Evolutionary conservation across 2,888 invertebrate species (phyloP).

Genomic region (Disparrhopalites patrizii): DNA sequence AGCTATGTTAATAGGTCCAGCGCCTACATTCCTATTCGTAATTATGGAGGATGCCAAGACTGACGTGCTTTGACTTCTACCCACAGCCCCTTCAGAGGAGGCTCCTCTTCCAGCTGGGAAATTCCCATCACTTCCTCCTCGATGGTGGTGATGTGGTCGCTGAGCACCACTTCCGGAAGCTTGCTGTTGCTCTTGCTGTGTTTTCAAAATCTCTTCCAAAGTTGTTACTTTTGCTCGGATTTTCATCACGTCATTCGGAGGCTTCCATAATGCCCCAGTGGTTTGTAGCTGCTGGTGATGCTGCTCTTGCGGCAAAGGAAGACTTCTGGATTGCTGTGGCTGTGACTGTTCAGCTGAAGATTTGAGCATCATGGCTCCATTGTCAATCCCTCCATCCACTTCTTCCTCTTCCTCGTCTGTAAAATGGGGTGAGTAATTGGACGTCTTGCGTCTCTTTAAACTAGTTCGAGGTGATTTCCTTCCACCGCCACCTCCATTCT

Average conservation of each 20-base stretch:
- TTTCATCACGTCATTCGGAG: conserved; percentile 28
- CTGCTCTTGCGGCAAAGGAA: neutral
- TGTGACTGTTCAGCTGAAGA: neutral
- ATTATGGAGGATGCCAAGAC: conserved; percentile 17
- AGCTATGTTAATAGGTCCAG: too few relatives aligned
- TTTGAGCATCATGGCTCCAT: conserved; percentile 15
- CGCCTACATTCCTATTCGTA: too few relatives aligned
- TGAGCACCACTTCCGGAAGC: too few relatives aligned
- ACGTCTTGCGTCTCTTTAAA: conserved; percentile 4
- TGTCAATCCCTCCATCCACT: conserved; percentile 27
- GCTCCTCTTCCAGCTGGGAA: neutral
- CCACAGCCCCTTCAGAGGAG: conserved; percentile 5
- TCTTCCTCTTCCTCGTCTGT: conserved; percentile 28
- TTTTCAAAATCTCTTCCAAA: conserved; percentile 43
- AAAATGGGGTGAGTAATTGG: conserved; percentile 32
- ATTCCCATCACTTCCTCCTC: too few relatives aligned
- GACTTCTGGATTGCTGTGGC: too few relatives aligned
- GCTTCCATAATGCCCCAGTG: neutral
- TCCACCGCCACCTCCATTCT: neutral
- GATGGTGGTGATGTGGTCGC: neutral
- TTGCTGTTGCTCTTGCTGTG: conserved; percentile 19
- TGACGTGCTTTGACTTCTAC: conserved; percentile 26
- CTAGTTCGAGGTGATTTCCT: conserved; percentile 1
- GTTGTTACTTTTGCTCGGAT: conserved; percentile 47
- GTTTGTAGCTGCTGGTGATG: neutral